Evolutionary conservation across 2,797 vertebrate genomes (phyloP).

Genomic region (Danio albolineatus): DNA sequence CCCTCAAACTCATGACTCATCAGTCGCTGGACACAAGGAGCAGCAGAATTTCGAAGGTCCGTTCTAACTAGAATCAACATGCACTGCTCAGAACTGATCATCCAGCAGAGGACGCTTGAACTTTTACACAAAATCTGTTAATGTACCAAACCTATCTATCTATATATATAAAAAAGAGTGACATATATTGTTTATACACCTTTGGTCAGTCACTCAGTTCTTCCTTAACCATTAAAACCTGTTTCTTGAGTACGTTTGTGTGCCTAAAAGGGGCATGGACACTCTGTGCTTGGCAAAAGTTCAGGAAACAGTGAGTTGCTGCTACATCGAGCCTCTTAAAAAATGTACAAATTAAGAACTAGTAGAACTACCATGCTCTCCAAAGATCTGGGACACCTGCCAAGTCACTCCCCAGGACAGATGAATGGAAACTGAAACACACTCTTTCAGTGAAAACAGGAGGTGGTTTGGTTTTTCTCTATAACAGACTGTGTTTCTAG

Average conservation of each 20-base stretch:
- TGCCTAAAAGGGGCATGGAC: conserved; percentile 15
- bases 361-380: conserved; percentile 47
- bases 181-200: not conserved
- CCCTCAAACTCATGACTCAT: conserved; percentile 42
- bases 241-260: not conserved
- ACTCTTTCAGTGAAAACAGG: conserved; percentile 48
- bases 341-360: conserved; percentile 64
- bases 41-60: conserved; percentile 36
- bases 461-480: conserved; percentile 56
- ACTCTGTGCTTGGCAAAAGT: conserved; percentile 55
- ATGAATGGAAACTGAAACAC: conserved; percentile 64
- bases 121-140: not conserved
- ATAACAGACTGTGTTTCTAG: not conserved
- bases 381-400: conserved; percentile 45
- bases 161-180: not conserved
- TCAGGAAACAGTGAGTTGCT: conserved; percentile 69
- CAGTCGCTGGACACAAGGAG: conserved; percentile 7
- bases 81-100: not conserved
- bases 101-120: conserved; percentile 29
- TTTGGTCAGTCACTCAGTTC: not conserved
- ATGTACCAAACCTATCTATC: not conserved
- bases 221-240: not conserved
- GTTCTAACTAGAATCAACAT: conserved; percentile 25
- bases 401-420: conserved; percentile 37
- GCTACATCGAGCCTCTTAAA: conserved; percentile 46